A percentile compares a stretch with the other conserved stretches of the same genome.
Conservation (phyloP, 2,797 vertebrate genomes). For the Ibycter americanus region DNA sequence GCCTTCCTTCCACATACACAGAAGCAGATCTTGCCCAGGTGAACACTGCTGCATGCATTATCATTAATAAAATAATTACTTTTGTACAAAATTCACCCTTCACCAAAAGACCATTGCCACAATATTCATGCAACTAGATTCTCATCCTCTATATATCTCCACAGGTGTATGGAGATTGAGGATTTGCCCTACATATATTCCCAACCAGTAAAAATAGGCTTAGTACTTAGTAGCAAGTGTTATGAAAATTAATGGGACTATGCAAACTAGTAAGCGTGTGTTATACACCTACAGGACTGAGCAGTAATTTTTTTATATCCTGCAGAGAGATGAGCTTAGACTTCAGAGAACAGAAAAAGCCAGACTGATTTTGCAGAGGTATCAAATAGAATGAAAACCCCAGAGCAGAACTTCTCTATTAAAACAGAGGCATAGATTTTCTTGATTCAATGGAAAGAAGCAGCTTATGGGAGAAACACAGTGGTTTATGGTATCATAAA, state of each 20-base stretch:
- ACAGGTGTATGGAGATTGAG: neutral
- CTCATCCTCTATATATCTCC: neutral
- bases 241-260: neutral
- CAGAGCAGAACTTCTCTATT: neutral
- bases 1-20: fast-evolving
- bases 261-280: neutral
- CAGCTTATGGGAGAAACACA: neutral
- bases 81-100: neutral
- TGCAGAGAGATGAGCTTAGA: neutral
- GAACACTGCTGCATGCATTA: neutral
- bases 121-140: neutral
- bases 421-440: neutral
- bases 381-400: neutral
- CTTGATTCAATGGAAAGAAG: neutral
- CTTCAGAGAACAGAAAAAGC: neutral
- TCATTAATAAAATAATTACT: neutral
- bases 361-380: neutral
- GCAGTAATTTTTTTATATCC: neutral
- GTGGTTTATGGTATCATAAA: neutral
- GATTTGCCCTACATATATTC: neutral
- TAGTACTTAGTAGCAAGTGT: neutral
- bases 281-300: neutral
- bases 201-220: neutral
- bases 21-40: neutral
- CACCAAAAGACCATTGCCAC: neutral